These are phyloP conservation scores for Phengaris alcon DNA, from an alignment of 2,888 invertebrate species.

Conservation along the genomic window DNA sequence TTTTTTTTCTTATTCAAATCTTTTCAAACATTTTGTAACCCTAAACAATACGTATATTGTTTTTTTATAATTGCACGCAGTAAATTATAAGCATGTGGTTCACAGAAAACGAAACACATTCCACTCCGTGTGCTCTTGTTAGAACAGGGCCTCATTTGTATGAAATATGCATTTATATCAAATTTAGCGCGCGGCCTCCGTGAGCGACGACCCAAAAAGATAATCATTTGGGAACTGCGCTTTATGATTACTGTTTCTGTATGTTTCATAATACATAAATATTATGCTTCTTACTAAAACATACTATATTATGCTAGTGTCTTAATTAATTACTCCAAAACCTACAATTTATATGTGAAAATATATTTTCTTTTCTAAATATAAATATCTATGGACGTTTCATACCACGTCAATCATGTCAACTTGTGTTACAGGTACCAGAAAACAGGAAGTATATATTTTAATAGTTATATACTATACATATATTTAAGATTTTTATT, in stretches of 20 bases:
- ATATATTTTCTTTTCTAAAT: too few relatives aligned
- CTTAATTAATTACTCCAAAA: background rate
- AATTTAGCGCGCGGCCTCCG: conserved; percentile 8
- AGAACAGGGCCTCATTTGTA: conserved; percentile 18
- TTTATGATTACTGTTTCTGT: conserved; percentile 8
- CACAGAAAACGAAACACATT: conserved; percentile 7
- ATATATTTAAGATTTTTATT: too few relatives aligned
- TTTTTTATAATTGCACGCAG: too few relatives aligned
- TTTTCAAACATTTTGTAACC: too few relatives aligned
- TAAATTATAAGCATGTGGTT: background rate
- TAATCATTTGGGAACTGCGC: conserved; percentile 1
- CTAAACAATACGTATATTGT: too few relatives aligned
- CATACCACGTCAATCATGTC: too few relatives aligned
- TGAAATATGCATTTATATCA: conserved; percentile 25
- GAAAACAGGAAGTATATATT: too few relatives aligned
- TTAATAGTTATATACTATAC: too few relatives aligned
- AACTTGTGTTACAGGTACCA: too few relatives aligned
- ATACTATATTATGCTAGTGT: background rate
- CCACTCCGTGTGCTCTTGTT: background rate
- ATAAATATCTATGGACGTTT: too few relatives aligned
- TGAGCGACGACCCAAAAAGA: conserved; percentile 4
- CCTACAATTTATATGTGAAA: too few relatives aligned
- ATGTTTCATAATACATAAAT: background rate
- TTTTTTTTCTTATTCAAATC: too few relatives aligned
- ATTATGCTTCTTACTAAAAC: background rate